Evolutionary conservation across 2,113 vertebrate species (phyloP).

Genomic region (Elephantulus edwardii): DNA sequence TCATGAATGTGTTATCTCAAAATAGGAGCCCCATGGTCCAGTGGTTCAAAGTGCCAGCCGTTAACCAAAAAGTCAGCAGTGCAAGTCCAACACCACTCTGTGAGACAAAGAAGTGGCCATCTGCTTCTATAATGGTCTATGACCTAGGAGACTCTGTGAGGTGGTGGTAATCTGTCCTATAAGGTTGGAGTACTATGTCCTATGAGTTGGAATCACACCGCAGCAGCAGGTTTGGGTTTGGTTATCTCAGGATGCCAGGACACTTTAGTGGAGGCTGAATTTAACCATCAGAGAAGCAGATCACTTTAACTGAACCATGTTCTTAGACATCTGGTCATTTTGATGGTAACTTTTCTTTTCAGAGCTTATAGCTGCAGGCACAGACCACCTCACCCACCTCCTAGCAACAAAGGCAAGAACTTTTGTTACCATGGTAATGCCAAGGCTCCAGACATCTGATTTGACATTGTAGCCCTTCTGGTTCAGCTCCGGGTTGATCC

Average conservation of each 20-base stretch:
- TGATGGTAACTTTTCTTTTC: not conserved
- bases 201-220: too few relatives aligned
- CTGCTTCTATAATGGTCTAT: too few relatives aligned
- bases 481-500: slow-evolving; percentile 88
- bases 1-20: not conserved
- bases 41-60: too few relatives aligned
- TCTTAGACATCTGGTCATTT: too few relatives aligned
- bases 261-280: not conserved
- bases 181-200: too few relatives aligned
- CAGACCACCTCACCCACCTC: not conserved
- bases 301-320: rapidly evolving
- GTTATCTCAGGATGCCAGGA: not conserved
- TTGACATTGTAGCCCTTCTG: slow-evolving; percentile 90
- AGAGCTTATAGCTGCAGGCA: rapidly evolving
- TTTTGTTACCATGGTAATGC: slow-evolving; percentile 86
- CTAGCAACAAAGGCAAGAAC: not conserved
- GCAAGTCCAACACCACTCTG: too few relatives aligned
- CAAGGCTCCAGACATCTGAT: slow-evolving; percentile 88
- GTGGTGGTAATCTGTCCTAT: too few relatives aligned
- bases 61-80: too few relatives aligned
- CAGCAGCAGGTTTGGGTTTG: too few relatives aligned
- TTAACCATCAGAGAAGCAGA: not conserved
- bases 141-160: too few relatives aligned
- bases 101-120: too few relatives aligned
- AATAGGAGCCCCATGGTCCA: too few relatives aligned